A percentile compares a stretch with the other conserved stretches of the same genome.
Conservation (phyloP, 2,113 vertebrate species). For the Brachirus orientalis region DNA sequence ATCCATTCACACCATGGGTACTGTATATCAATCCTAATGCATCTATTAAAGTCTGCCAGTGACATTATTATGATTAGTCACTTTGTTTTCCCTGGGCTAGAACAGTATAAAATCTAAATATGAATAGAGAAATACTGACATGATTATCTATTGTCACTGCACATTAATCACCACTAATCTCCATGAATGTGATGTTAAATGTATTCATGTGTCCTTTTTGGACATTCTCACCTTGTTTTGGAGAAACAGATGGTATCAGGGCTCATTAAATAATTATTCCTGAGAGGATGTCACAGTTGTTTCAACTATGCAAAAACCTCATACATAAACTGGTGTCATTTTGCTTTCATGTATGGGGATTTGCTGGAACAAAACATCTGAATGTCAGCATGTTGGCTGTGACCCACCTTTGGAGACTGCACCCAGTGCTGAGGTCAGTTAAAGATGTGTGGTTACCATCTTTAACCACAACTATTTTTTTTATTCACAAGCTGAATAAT, state of each 20-base stretch:
- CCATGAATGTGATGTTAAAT: slow-evolving; percentile 59
- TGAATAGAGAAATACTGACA: slow-evolving; percentile 70
- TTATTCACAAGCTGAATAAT: slow-evolving; percentile 1
- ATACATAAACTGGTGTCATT: slow-evolving; percentile 54
- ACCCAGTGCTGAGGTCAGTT: not conserved
- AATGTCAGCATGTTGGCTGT: slow-evolving; percentile 3
- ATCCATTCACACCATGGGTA: slow-evolving; percentile 66
- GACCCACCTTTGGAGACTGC: slow-evolving; percentile 6
- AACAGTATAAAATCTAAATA: slow-evolving; percentile 65
- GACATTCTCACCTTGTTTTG: slow-evolving; percentile 62
- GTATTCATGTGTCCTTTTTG: slow-evolving; percentile 65
- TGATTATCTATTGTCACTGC: slow-evolving; percentile 62
- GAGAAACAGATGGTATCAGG: slow-evolving; percentile 64
- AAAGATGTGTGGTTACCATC: not conserved
- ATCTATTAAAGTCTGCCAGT: slow-evolving; percentile 75
- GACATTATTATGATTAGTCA: slow-evolving; percentile 77
- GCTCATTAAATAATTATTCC: slow-evolving; percentile 57
- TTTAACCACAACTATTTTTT: slow-evolving; percentile 15
- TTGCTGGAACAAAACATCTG: slow-evolving; percentile 35
- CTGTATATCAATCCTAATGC: slow-evolving; percentile 73
- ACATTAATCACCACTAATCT: slow-evolving; percentile 72
- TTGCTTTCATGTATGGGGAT: slow-evolving; percentile 36
- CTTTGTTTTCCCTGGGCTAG: slow-evolving; percentile 65
- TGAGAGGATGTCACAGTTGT: slow-evolving; percentile 35
- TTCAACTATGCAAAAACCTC: slow-evolving; percentile 42